Base-by-base conservation (phyloP, 2,113 vertebrate species). In the Ptychochromis oligacanthus region DNA sequence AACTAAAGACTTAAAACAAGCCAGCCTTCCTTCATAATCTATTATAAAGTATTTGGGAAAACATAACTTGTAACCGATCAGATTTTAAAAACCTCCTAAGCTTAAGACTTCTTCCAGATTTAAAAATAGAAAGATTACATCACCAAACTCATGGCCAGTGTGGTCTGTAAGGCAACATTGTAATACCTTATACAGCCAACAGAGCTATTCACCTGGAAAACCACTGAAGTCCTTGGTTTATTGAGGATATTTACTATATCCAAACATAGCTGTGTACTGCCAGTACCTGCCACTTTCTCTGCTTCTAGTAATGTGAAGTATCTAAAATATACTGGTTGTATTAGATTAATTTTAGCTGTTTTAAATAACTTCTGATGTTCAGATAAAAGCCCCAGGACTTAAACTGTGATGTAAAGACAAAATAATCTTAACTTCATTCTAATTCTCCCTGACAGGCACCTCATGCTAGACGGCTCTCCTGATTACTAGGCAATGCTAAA, bases 391-490 rank as follows among this genome's bases (percentile, higher is more conserved):
- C 75, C 46, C 4, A 5, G 59, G 43, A 75, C 22, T 59, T 57
- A 43, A 43, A 81, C 65, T 57, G 22, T 43, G 36, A 81, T 62
- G 58, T 86, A 75, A 85, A 85, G 52, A 79, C 72, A 81, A 56
- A 43, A 80, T 82, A 46, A 72, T 61, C 54, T 67, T 43, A 40
- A 12, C 12, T 26, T 80, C 61, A 40, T 60, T 61, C 85, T 88
- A 82, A 88, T 88, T 83, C 6, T 2, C 22, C 59, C 61, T 61
- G 84, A 89, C 84, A 87, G 74, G 85, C 77, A 64, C 77, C 67
- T 76, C 77, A 77, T 67, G 77, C 62, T 79, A 77, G 65, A 40
- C 79, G 0, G 49, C 80, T 84, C 80, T 70, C 64, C 65, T 57
- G 78, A 80, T 81, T 57, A 84, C 57, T 46, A 15, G 26, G 70